phyloP scores from a whole-genome alignment of 92 coral and sea anemone species.

The Parazoanthus darwini region DNA sequence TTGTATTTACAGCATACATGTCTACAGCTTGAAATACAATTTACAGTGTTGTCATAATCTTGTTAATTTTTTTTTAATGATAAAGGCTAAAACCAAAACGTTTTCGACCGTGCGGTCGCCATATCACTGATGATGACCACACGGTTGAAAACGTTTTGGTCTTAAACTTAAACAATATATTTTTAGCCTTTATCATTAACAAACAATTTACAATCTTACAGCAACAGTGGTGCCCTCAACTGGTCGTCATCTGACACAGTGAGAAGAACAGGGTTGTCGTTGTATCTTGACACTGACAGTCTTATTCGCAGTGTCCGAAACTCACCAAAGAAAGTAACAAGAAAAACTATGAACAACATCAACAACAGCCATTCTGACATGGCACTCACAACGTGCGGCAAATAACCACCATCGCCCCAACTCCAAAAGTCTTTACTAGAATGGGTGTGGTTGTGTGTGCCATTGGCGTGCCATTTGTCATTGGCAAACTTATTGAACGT shows the following conservation, averaged over 20 bases:
- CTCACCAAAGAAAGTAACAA: slow-evolving; percentile 85
- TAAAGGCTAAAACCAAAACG: no score
- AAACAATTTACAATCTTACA: slow-evolving; percentile 14
- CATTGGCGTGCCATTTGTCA: slow-evolving; percentile 36
- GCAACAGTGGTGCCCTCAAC: slow-evolving; percentile 45
- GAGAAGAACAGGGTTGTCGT: slow-evolving; percentile 66
- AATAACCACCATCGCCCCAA: slow-evolving; percentile 57
- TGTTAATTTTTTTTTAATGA: no score
- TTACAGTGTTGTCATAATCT: no score
- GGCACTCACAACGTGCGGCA: slow-evolving; percentile 66
- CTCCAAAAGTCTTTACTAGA: slow-evolving; percentile 57
- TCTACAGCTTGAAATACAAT: no score
- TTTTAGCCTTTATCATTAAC: no score
- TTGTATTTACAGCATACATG: no score
- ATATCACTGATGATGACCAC: no score
- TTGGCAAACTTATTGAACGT: slow-evolving; percentile 46
- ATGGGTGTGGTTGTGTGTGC: slow-evolving; percentile 13
- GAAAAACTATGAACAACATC: slow-evolving; percentile 57
- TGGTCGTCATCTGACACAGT: slow-evolving; percentile 56
- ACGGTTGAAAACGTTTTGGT: no score
- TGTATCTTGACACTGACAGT: slow-evolving; percentile 68
- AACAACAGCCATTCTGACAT: slow-evolving; percentile 86
- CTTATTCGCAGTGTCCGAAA: slow-evolving; percentile 75
- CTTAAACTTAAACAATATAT: no score
- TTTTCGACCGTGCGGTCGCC: no score